These are phyloP conservation scores for Ecdyonurus torrentis DNA, from an alignment of 2,888 invertebrate genomes.

Conservation along the genomic window DNA sequence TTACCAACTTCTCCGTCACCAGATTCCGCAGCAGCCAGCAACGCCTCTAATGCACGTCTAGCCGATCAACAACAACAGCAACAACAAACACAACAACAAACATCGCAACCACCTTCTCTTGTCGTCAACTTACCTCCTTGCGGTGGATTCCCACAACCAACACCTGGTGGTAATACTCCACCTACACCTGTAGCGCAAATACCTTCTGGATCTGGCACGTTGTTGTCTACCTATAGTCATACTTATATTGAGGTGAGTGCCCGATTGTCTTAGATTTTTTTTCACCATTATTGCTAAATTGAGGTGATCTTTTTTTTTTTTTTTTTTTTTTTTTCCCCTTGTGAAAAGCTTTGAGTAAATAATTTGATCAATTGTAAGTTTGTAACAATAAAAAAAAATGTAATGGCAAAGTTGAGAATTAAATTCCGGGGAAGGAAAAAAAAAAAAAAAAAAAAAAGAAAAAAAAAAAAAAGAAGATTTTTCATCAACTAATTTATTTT, in stretches of 20 bases:
- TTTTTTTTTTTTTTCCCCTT: neutral
- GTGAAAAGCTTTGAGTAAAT: neutral
- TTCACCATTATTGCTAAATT: neutral
- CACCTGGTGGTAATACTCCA: conserved; percentile 8
- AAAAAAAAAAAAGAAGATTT: too few relatives aligned
- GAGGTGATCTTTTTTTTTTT: neutral
- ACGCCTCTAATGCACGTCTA: conserved; percentile 7
- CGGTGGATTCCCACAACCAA: neutral
- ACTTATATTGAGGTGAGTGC: conserved; percentile 36
- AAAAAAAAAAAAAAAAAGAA: too few relatives aligned
- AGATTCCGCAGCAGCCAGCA: neutral
- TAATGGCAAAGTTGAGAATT: too few relatives aligned
- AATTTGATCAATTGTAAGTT: too few relatives aligned
- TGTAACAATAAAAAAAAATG: too few relatives aligned
- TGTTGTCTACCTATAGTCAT: conserved; percentile 35
- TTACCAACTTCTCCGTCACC: neutral
- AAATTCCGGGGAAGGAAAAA: too few relatives aligned
- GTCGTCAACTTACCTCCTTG: conserved; percentile 63
- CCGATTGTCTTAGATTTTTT: conserved; percentile 8
- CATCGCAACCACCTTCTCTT: neutral
- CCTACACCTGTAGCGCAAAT: conserved; percentile 18
- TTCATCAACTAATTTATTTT: too few relatives aligned
- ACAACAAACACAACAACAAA: conserved; percentile 13
- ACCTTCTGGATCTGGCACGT: conserved; percentile 27
- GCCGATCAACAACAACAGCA: conserved; percentile 11